Conservation (phyloP, 30 jellyfish, hydroid and myxozoan genomes). For the Pseudorhiza aurosa region DNA sequence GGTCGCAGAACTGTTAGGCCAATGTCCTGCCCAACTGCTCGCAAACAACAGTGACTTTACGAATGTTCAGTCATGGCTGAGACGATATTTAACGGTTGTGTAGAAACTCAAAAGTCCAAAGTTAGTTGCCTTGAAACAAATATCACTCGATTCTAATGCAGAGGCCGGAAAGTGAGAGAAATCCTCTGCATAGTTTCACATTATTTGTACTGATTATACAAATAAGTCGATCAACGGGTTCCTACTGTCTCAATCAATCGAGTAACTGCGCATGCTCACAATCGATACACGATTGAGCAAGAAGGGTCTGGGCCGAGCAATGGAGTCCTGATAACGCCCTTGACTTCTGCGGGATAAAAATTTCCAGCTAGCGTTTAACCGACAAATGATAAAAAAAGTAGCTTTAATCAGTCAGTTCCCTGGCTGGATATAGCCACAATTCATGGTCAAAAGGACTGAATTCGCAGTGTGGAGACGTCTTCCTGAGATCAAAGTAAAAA, state of each 20-base stretch:
- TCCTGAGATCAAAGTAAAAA: too few relatives aligned
- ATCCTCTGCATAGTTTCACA: slow-evolving; percentile 61
- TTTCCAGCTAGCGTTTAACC: too few relatives aligned
- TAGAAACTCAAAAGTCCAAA: slow-evolving; percentile 8
- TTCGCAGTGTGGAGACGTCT: too few relatives aligned
- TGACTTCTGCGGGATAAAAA: too few relatives aligned
- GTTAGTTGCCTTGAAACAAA: slow-evolving; percentile 42
- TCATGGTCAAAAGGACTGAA: too few relatives aligned
- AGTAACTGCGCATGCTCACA: slow-evolving; percentile 67
- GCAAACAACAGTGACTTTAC: slow-evolving; percentile 40
- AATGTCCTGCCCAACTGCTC: slow-evolving; percentile 81
- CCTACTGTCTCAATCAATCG: slow-evolving; percentile 32
- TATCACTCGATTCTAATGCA: slow-evolving; percentile 15
- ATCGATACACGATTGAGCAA: neutral
- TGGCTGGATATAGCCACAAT: too few relatives aligned
- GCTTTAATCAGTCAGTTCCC: too few relatives aligned
- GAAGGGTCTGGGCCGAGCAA: slow-evolving; percentile 50
- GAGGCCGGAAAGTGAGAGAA: slow-evolving; percentile 61
- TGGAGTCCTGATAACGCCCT: slow-evolving; percentile 21
- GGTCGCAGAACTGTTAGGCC: slow-evolving; percentile 75
- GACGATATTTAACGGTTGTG: neutral
- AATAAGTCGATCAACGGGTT: slow-evolving; percentile 68
- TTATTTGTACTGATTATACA: slow-evolving; percentile 72
- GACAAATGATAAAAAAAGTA: too few relatives aligned
- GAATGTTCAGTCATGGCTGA: slow-evolving; percentile 21